Percentiles rank a stretch among this genome's conserved stretches.
These are phyloP conservation scores for Mus pahari DNA, from an alignment of 2,113 vertebrate species.

Conservation along the genomic window DNA sequence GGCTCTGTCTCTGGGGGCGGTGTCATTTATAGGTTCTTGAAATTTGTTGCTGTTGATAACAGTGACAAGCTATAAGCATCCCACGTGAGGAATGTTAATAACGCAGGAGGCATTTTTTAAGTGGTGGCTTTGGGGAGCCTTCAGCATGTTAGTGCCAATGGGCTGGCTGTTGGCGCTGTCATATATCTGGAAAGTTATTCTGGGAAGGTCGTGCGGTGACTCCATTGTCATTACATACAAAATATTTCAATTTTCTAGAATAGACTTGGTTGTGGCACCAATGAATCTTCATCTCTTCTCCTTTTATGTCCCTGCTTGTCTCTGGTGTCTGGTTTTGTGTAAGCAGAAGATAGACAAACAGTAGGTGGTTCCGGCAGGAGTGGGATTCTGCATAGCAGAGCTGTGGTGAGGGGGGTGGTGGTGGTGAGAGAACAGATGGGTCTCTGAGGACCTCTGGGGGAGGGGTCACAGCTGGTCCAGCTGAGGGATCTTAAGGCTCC, in stretches of 20 bases:
- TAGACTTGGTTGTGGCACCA: conserved; percentile 19
- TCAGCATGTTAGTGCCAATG: conserved; percentile 54
- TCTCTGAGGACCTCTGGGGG: background rate
- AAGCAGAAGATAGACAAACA: background rate
- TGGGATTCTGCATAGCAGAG: accelerated
- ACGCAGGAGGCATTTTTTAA: conserved; percentile 80
- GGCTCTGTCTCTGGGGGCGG: conserved; percentile 68
- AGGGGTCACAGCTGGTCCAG: background rate
- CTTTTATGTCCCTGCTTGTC: conserved; percentile 19
- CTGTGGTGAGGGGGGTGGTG: accelerated
- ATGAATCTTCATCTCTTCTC: conserved; percentile 65
- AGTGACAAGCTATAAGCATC: conserved; percentile 83
- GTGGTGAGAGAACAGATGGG: background rate
- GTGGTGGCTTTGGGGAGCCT: conserved; percentile 81
- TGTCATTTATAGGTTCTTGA: conserved; percentile 82
- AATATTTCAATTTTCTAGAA: conserved; percentile 79
- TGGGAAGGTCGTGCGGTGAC: conserved; percentile 50
- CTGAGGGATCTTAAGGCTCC: background rate
- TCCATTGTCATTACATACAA: conserved; percentile 65
- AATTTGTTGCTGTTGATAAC: conserved; percentile 84
- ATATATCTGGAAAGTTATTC: conserved; percentile 65
- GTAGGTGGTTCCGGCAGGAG: background rate
- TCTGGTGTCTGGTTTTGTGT: conserved; percentile 52
- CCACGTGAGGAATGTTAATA: conserved; percentile 77
- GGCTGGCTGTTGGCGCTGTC: conserved; percentile 40